phyloP scores from a whole-genome alignment of 2,797 vertebrate genomes.

The Uromys caudimaculatus region DNA sequence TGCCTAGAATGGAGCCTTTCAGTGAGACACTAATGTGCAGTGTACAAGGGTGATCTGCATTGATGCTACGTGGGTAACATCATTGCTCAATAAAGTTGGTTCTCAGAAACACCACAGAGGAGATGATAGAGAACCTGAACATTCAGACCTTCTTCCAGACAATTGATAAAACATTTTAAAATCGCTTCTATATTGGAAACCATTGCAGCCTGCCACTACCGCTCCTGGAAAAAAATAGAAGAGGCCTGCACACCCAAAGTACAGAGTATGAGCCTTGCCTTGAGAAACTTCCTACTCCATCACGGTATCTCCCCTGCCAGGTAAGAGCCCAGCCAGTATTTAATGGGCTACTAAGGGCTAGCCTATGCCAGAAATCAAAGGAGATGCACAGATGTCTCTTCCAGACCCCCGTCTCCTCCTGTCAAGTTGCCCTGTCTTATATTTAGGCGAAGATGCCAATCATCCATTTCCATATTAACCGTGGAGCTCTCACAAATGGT shows the following conservation, averaged over 20 bases:
- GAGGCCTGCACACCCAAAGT: neutral
- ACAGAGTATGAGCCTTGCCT: neutral
- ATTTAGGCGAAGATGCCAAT: neutral
- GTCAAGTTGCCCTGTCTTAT: neutral
- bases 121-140: neutral
- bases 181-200: neutral
- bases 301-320: neutral
- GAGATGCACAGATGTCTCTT: neutral
- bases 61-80: neutral
- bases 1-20: neutral
- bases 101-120: neutral
- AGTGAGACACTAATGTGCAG: neutral
- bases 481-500: neutral
- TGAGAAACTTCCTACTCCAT: neutral
- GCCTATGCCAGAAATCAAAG: neutral
- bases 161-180: neutral
- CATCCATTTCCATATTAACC: neutral
- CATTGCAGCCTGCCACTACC: neutral
- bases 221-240: neutral
- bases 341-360: neutral
- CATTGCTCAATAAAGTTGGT: neutral
- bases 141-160: neutral
- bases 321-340: neutral
- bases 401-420: neutral
- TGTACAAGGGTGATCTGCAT: no score